Base-by-base conservation (phyloP, 1,140 invertebrate genomes). In the Cotesia chilonis region DNA sequence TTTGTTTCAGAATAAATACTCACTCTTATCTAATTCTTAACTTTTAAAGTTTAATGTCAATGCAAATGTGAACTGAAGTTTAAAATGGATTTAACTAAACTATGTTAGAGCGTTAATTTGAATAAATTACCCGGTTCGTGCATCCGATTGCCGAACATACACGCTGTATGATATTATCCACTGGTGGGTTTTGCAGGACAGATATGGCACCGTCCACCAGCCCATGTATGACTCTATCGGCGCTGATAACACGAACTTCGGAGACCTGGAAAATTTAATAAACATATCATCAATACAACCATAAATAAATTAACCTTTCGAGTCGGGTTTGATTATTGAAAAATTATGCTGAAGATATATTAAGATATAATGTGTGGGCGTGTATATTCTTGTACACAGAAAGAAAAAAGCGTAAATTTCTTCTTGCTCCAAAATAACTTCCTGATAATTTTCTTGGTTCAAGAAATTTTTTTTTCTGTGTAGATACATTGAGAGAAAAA, bases 181-280 rank as follows among this genome's bases (percentile, higher is more conserved):
- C 57, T 90, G 88, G 65, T 89, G 88, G 6, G 88, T 87, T 55
- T 89, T 87, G 83, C 94, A 95, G 52, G 92, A 93, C 78, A 91
- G 94, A 80, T 94, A 95, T 4, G 94, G 93, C 75, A 89, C 91
- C 7, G 92, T 94, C 93, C 93, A 95, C 90, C 92, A 92, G 35
- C 92, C 92, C 75, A 89, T 90, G 85, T 90, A 92, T 41, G 90
- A 90, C 14, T 89, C 88, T 71, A 90, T 90, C 65, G 89, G 87
- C 38, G 90, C 89, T 68, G 90, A 91, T 54, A 89, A 86, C 83
- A 92, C 91, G 83, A 93, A 93, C 84, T 93, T 93, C 4, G 91
- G 90, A 17, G 92, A 92, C 52, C 91, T 88, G 77, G 59, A 75
- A 28, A 28, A 28, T 28, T 28, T 28, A 28, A 28, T 28, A 28